Evolutionary conservation across 2,797 vertebrate genomes (phyloP), one percentile per base, ranked within the genome.

Genomic region (Siniperca scherzeri): DNA sequence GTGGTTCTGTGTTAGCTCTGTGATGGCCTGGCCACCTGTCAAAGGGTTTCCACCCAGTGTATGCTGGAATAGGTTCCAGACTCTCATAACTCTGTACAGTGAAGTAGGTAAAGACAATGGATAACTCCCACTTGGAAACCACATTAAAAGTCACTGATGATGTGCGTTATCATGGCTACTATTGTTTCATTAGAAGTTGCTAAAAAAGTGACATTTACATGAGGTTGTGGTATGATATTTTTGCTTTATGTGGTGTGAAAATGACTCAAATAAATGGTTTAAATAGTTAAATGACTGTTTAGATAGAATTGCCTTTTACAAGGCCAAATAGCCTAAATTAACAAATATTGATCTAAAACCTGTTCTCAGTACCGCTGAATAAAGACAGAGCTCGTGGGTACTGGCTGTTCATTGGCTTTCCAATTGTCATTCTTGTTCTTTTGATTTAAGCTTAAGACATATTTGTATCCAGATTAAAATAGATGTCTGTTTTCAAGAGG

Each of bases 1-100:
- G 78, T 78, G 61, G 61, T 60, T 83, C 55, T 76, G 40, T 50
- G 50, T 72, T 61, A 9, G 73, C n/a, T 70, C 25, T 53, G 42
- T 60, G 4, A 55, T 21, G 27, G 53, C 46, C 48, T 77, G 78
- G 73, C 50, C 16, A 14, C 30, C 67, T 70, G 68, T 84, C 85
- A 76, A 38, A 40, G 27, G 69, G 40, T 60, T 55, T 73, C n/a
- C 12, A 19, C 57, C 40, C 33, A 52, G 50, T 60, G 12, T n/a
- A 33, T 21, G 0, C 70, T 78, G 84, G 78, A 60, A 78, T 27
- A 22, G 33, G 3, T 69, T 76, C 72, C 59, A 81, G 19, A 64
- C 60, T 19, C 60, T 19, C 19, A 9, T 27, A 42, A 72, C 75
- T 74, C 55, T 19, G 30, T 38, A 56, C 22, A 68, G 64, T 62